Percentiles rank a stretch among this genome's conserved stretches.
Conservation (phyloP, 2,113 vertebrate genomes). For the Craseonycteris thonglongyai region DNA sequence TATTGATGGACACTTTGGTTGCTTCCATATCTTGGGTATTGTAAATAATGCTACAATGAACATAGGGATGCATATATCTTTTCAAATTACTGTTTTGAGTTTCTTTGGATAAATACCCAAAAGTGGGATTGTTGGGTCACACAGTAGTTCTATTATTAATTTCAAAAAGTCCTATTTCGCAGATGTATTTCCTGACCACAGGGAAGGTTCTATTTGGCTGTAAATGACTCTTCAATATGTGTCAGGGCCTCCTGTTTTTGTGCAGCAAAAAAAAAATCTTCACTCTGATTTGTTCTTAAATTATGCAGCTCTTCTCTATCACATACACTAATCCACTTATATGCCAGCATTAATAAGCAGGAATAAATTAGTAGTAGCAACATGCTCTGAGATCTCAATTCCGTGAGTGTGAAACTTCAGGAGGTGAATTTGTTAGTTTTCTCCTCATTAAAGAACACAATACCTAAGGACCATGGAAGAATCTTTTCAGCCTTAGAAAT, state of each 20-base stretch:
- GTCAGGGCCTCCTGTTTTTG: accelerated
- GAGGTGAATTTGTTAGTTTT: not conserved
- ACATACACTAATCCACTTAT: slow-evolving; percentile 18
- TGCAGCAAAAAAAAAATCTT: slow-evolving; percentile 18
- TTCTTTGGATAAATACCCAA: not conserved
- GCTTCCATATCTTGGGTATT: not conserved
- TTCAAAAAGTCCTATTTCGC: not conserved
- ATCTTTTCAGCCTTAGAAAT: not conserved
- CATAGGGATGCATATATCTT: not conserved
- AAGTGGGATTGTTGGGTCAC: not conserved
- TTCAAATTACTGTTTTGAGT: not conserved
- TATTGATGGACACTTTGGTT: not conserved
- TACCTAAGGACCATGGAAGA: not conserved
- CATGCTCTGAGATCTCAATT: not conserved
- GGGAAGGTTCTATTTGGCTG: not conserved
- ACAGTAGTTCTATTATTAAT: not conserved
- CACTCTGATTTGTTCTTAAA: slow-evolving; percentile 13
- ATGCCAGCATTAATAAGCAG: slow-evolving; percentile 10
- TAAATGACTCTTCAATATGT: not conserved
- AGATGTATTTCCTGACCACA: slow-evolving; percentile 43
- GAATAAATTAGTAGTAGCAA: slow-evolving; percentile 47
- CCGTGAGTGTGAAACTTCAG: not conserved
- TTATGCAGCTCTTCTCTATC: slow-evolving; percentile 22
- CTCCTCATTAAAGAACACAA: slow-evolving; percentile 43
- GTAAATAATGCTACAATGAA: not conserved